Conservation (phyloP, 2,797 vertebrate species). For the Helicolenus hilgendorfi region DNA sequence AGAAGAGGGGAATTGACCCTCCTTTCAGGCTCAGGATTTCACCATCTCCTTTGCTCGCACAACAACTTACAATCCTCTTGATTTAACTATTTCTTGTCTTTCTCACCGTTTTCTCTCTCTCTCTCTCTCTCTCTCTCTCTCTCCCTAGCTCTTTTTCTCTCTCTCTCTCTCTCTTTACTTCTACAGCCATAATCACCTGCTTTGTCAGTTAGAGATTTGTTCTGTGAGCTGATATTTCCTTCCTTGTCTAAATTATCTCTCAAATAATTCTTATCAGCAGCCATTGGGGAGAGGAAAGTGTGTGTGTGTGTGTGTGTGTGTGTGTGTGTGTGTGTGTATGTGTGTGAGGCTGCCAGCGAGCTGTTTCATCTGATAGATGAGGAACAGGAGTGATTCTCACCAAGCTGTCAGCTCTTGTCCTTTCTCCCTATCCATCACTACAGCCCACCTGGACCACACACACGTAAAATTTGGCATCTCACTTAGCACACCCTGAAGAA, state of each 20-base stretch:
- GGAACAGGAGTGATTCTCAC: constrained; percentile 60
- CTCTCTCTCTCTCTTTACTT: neutral
- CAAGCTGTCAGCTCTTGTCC: constrained; percentile 62
- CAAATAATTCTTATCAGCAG: constrained; percentile 7
- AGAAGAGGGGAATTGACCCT: constrained; percentile 65
- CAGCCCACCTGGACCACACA: constrained; percentile 53
- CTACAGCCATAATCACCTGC: neutral
- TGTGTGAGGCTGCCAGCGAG: constrained; percentile 24
- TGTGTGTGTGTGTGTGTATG: constrained; percentile 16
- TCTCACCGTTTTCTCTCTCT: neutral
- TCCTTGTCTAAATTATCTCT: constrained; percentile 10
- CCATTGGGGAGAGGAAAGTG: neutral
- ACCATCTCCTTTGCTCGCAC: constrained; percentile 6
- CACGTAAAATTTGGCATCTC: constrained; percentile 13
- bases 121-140: neutral
- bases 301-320: constrained; percentile 2
- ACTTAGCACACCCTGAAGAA: constrained; percentile 2
- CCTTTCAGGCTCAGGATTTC: constrained; percentile 48
- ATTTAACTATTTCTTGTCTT: neutral
- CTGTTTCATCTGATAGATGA: constrained; percentile 71
- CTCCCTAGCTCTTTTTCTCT: neutral
- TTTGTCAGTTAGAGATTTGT: neutral
- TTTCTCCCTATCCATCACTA: constrained; percentile 65
- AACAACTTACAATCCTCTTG: neutral
- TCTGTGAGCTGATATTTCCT: neutral